A percentile compares a stretch with the other conserved stretches of the same genome.
Conservation (phyloP, 2,113 vertebrate genomes). For the Psittacus erithacus region DNA sequence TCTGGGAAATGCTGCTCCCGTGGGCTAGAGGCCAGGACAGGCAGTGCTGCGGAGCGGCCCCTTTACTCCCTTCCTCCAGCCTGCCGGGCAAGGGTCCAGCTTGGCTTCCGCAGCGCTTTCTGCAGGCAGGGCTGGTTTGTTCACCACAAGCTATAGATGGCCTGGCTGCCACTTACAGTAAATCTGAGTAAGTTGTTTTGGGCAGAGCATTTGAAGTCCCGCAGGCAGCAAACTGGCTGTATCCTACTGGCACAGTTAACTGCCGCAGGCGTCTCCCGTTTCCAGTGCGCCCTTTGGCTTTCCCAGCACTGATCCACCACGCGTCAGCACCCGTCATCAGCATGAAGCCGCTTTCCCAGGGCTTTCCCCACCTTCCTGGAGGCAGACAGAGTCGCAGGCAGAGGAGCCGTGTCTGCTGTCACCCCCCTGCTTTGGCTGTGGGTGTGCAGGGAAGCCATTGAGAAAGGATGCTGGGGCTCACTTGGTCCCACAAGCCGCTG, state of each 20-base stretch:
- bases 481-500: neutral
- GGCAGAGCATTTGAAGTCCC: neutral
- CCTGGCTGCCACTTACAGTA: constrained; percentile 54
- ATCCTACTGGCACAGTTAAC: neutral
- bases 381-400: neutral
- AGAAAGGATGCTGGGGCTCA: neutral
- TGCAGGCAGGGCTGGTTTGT: constrained; percentile 49
- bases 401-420: neutral
- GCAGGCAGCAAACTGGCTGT: neutral
- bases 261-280: neutral
- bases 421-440: neutral
- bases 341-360: accelerated
- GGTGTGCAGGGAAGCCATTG: neutral
- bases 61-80: neutral
- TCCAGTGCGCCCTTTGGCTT: neutral
- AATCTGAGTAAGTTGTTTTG: constrained; percentile 15
- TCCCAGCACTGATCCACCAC: neutral
- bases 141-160: constrained; percentile 21
- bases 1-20: neutral
- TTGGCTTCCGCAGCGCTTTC: constrained; percentile 3
- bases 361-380: neutral
- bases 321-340: accelerated
- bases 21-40: neutral
- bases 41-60: neutral
- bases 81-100: constrained; percentile 30